Base-by-base conservation (phyloP, 1,140 invertebrate species). In the Pseudomyrmex concolor region DNA sequence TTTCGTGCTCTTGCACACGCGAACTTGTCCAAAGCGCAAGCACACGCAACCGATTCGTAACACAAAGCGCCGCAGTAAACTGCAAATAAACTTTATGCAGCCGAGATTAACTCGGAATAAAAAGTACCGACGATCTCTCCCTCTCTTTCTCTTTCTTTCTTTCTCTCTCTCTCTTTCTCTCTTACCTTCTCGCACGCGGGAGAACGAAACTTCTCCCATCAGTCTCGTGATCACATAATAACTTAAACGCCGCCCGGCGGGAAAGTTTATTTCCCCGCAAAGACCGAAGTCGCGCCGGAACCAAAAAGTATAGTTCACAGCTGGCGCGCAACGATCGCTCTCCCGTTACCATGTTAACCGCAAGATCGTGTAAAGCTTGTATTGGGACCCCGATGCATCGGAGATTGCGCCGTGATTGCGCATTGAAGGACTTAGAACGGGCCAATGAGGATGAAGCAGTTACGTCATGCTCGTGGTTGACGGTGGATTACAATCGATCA, bases 151-250 rank as follows among this genome's bases (percentile, higher is more conserved):
- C 34, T 34, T 0, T 5, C 34, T 34, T 5, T 34, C 34, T 34
- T 0, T 34, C 34, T 34, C 5, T 34, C 34, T 34, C 34, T 34
- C 5, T 5, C 34, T 7, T 5, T 34, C 57, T 25, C 62, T 83
- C 60, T 51, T 22, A n/a, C 67, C 50, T 55, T 60, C 62, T 45
- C 50, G 15, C 54, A 34, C 34, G 34, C 34, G 34, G 34, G 43
- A 64, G 15, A 10, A 57, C 67, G 48, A 17, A 66, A 64, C 67
- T 74, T 83, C 67, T 50, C 66, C 50, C 63, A 68, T 74, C 59
- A 83, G 73, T 86, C 57, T 59, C 78, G 22, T 83, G 67, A 78
- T 84, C 43, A 62, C 43, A 50, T 78, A 84, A 78, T 84, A 84
- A 78, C 55, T 51, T 62, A 60, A 78, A 66, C n/a, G 43, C 48